phyloP scores from a whole-genome alignment of 2,113 vertebrate species.

The Sinocyclocheilus grahami region DNA sequence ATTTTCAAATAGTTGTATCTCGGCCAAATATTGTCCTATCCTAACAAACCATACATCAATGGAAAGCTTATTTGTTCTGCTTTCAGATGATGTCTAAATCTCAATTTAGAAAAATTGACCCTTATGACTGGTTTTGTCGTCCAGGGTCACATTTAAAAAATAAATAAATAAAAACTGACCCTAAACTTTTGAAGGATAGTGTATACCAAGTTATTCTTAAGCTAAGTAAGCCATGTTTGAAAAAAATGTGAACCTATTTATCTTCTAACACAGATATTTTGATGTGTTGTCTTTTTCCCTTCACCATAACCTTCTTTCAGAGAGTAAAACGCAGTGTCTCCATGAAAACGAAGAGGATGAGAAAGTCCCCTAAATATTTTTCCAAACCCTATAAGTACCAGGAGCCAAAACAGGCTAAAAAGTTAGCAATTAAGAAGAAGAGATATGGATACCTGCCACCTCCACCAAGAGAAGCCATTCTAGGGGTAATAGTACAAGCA shows the following conservation, averaged over 20 bases:
- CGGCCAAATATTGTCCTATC: too few species aligned
- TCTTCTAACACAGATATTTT: conserved; percentile 70
- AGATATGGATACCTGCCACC: conserved; percentile 84
- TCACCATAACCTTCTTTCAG: conserved; percentile 79
- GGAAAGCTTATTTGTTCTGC: too few species aligned
- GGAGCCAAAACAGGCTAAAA: conserved; percentile 86
- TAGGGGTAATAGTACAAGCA: conserved; percentile 86
- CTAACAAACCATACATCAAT: too few species aligned
- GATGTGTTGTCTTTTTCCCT: conserved; percentile 46
- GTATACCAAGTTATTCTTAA: neutral
- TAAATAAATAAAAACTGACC: neutral
- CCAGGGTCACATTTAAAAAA: too few species aligned
- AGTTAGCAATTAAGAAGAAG: conserved; percentile 88
- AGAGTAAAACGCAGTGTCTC: conserved; percentile 89
- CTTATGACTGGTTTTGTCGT: too few species aligned
- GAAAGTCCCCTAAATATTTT: conserved; percentile 87
- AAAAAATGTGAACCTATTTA: conserved; percentile 8
- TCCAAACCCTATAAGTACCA: conserved; percentile 84
- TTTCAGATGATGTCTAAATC: too few species aligned
- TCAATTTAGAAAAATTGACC: too few species aligned
- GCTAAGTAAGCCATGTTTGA: neutral
- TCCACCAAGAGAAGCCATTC: conserved; percentile 81
- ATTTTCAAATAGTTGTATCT: too few species aligned
- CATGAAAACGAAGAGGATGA: conserved; percentile 90
- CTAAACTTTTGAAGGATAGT: neutral